Percentiles rank a stretch among this genome's conserved stretches.
Evolutionary conservation across 2,888 invertebrate genomes (phyloP).

Genomic region (Heliconius erato): DNA sequence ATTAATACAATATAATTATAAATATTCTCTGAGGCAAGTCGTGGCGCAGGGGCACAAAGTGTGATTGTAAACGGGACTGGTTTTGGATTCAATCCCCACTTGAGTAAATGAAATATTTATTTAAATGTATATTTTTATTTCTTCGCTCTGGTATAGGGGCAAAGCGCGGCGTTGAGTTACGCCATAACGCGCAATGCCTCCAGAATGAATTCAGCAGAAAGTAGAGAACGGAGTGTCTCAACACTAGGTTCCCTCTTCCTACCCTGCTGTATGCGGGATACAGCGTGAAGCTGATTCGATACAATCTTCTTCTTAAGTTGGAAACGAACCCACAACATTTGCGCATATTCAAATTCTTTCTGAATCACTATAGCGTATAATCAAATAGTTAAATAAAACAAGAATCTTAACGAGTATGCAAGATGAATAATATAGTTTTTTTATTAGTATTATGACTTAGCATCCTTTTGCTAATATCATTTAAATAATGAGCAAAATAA

Average conservation of each 20-base stretch:
- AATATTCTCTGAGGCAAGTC: too few species aligned
- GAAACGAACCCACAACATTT: too few species aligned
- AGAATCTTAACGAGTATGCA: neutral
- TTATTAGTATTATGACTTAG: neutral
- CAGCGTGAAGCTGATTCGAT: neutral
- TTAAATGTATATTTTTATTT: too few species aligned
- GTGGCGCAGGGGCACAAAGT: too few species aligned
- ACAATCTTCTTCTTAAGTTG: too few species aligned
- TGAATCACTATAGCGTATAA: neutral
- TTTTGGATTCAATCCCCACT: too few species aligned
- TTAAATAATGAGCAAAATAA: conserved; percentile 7
- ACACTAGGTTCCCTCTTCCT: neutral
- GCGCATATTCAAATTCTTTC: too few species aligned
- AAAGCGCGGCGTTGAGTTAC: neutral
- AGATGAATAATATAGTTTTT: conserved; percentile 3
- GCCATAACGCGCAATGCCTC: neutral
- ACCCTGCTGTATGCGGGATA: neutral
- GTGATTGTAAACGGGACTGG: too few species aligned
- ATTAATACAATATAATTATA: too few species aligned
- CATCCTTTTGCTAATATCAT: neutral
- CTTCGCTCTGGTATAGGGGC: neutral
- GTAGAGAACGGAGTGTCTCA: neutral
- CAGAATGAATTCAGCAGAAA: neutral
- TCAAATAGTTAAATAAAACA: neutral
- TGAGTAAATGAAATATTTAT: too few species aligned